Evolutionary conservation across 2,888 invertebrate species (phyloP), one percentile per base, ranked within the genome.

Genomic region (Troilus luridus): DNA sequence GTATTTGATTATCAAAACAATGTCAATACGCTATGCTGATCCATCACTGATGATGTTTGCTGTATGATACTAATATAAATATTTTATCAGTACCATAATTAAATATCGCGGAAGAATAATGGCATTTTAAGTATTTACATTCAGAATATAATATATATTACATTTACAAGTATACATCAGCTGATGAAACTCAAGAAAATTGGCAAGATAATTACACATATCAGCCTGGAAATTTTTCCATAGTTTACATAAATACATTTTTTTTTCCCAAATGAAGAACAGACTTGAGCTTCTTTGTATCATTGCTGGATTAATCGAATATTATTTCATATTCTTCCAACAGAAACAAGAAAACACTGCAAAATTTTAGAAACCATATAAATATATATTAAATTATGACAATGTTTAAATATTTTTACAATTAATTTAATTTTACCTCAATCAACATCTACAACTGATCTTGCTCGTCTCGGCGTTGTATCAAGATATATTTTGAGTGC

Each of bases 401-500:
- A 56, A 12, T 54, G 21, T n/a, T 56, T n/a, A 1, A 67, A 1
- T n/a, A 21, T 56, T 54, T 0, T 56, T 21, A n/a, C 12, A 88
- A 88, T 27, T 58, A 17, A 89, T 19, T 27, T 56, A 58, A 19
- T 41, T 56, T 88, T 88, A 91, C 92, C 90, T 92, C 91, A 92
- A 88, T 92, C 92, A 21, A 92, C 90, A 62, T 91, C 92, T 24
- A 91, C 62, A 67, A 90, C 85, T 58, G 91, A 72, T 77, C 91
- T 91, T n/a, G 91, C 72, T 54, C 88, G 88, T 27, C 91, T 88
- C 17, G 91, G 88, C 11, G 88, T 93, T 93, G 58, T 93, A 93
- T 96, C 96, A 93, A 96, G 94, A 94, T 97, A 96, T 93, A 97
- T 97, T 94, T 96, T 97, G 90, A 97, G 94, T 60, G 96, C 96